Evolutionary conservation across 2,888 invertebrate genomes (phyloP).

Genomic region (Phrixothrix hirtus): DNA sequence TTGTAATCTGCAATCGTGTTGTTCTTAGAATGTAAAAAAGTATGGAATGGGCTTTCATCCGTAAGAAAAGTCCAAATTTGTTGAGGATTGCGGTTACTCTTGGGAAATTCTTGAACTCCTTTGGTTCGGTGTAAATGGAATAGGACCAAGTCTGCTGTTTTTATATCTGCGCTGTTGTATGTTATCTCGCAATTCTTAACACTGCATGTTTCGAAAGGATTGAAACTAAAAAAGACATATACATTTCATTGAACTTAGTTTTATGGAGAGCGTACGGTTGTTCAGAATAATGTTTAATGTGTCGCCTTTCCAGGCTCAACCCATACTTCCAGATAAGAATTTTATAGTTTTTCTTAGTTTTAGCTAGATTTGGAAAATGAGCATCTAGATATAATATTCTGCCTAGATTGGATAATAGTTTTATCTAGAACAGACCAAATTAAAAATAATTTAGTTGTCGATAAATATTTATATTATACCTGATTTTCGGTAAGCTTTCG

Average conservation of each 20-base stretch:
- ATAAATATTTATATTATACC: slow-evolving; percentile 10
- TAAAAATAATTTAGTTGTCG: background rate
- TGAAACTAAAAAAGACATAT: slow-evolving; percentile 49
- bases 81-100: slow-evolving; percentile 50
- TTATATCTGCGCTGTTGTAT: slow-evolving; percentile 58
- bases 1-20: slow-evolving; percentile 57
- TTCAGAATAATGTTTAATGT: slow-evolving; percentile 58
- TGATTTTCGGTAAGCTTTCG: slow-evolving; percentile 27
- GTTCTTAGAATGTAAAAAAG: slow-evolving; percentile 57
- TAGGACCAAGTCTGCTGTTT: slow-evolving; percentile 66
- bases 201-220: slow-evolving; percentile 63
- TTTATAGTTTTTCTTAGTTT: slow-evolving; percentile 50
- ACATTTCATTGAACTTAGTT: background rate
- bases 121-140: slow-evolving; percentile 62
- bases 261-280: slow-evolving; percentile 43
- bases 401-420: slow-evolving; percentile 52
- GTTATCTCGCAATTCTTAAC: slow-evolving; percentile 66
- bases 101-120: slow-evolving; percentile 59
- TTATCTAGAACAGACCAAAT: slow-evolving; percentile 2
- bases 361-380: slow-evolving; percentile 39
- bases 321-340: slow-evolving; percentile 67
- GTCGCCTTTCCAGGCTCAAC: slow-evolving; percentile 60
- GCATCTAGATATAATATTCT: slow-evolving; percentile 52
- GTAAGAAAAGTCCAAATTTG: slow-evolving; percentile 74
- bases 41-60: slow-evolving; percentile 68